Base-by-base conservation (phyloP, 2,797 vertebrate species). In the Lycodopsis pacificus region DNA sequence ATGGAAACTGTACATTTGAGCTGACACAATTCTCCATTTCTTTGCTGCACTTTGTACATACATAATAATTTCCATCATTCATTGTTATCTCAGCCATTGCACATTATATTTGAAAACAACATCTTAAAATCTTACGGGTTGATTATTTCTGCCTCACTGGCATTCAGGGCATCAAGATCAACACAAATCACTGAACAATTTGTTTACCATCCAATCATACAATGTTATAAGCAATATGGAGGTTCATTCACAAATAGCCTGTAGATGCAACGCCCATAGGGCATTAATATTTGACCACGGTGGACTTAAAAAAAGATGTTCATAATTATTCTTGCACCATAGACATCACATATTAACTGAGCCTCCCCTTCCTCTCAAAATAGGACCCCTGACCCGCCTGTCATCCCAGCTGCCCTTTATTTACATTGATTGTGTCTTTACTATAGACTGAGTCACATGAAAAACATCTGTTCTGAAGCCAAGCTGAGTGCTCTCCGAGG, bases 401-500 rank as follows among this genome's bases (percentile, higher is more conserved):
- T 76, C 68, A 53, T 44, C 69, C 73, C 88, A 86, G 80, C 75
- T 77, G 86, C 51, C 67, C 36, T 71, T 87, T 76, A 82, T 87
- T 88, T 73, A 83, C 81, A 89, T 72, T 82, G 88, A 92, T 80
- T 63, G 58, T 66, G 71, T 75, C 71, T 74, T 78, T 72, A 30
- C 64, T 73, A 61, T 71, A 65, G 71, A 87, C 75, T 25, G 56
- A 69, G 62, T 77, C 64, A 61, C 86, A 82, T 82, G 76, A 85
- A 81, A 83, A 91, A 82, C 90, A 87, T 86, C 87, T 89, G 86
- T 78, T 89, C 48, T 59, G 64, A 81, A 65, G 25, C 61, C 49
- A 12, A 27, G 62, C 66, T 70, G 70, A 79, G 51, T 46, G 68
- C 73, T 84, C 91, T 80, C 87, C 1, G 0, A 77, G 87, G 88